phyloP scores from a whole-genome alignment of 2,888 invertebrate species.

The Hyppa rectilinea region DNA sequence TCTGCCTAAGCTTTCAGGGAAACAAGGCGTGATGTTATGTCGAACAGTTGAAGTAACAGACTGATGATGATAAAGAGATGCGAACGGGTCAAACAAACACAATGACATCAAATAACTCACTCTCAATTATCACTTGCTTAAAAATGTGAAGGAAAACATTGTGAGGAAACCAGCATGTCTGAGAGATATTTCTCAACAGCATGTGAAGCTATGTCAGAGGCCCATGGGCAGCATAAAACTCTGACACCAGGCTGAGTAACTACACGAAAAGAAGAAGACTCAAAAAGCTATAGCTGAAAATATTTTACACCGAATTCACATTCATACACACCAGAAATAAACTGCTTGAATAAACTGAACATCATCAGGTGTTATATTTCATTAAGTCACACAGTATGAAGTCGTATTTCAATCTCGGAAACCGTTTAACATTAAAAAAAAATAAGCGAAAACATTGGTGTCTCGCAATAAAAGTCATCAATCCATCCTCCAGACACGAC shows the following conservation, averaged over 20 bases:
- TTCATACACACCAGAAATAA: background rate
- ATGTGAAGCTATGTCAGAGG: too few relatives aligned
- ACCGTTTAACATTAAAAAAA: constrained; percentile 48
- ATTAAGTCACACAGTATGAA: constrained; percentile 25
- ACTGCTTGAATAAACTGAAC: background rate
- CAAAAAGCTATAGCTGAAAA: background rate
- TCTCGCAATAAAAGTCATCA: constrained; percentile 52
- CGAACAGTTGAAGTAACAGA: background rate
- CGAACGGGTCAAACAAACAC: background rate
- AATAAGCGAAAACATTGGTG: constrained; percentile 62
- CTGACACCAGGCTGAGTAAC: too few relatives aligned
- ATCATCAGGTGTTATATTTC: constrained; percentile 8
- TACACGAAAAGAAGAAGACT: too few relatives aligned
- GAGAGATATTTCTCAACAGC: too few relatives aligned
- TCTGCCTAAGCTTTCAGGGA: too few relatives aligned
- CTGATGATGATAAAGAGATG: background rate
- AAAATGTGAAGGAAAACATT: too few relatives aligned
- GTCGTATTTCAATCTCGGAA: constrained; percentile 46
- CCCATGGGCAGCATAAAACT: too few relatives aligned
- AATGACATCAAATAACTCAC: background rate
- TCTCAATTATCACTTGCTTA: too few relatives aligned
- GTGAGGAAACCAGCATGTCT: too few relatives aligned
- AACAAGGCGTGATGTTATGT: too few relatives aligned
- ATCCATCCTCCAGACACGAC: constrained; percentile 54
- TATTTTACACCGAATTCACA: background rate